Percentiles rank a stretch among this genome's conserved stretches.
phyloP scores from a whole-genome alignment of 2,888 invertebrate genomes.

The Celastrina argiolus region DNA sequence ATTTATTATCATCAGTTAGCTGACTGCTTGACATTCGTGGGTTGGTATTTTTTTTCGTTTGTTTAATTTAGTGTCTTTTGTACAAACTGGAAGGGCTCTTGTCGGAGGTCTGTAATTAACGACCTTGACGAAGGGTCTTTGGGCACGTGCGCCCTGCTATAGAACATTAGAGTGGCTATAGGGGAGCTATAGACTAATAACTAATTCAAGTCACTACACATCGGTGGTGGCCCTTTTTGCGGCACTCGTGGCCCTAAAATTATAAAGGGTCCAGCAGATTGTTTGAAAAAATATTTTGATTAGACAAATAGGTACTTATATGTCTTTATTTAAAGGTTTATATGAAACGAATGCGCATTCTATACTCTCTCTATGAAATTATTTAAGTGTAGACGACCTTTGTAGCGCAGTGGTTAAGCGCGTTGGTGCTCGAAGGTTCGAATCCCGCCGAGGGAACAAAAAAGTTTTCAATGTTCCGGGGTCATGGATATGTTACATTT shows the following conservation, averaged over 20 bases:
- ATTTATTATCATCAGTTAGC: no score
- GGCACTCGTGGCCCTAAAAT: slow-evolving; percentile 49
- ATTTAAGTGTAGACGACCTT: no score
- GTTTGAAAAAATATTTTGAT: slow-evolving; percentile 56
- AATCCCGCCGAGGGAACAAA: no score
- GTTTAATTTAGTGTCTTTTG: slow-evolving; percentile 1
- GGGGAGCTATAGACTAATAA: slow-evolving; percentile 73
- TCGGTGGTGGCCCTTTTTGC: slow-evolving; percentile 66
- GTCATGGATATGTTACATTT: no score
- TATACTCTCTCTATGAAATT: no score
- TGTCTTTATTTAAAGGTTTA: no score
- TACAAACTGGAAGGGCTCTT: neutral
- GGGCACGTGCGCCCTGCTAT: slow-evolving; percentile 70
- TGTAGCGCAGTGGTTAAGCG: no score
- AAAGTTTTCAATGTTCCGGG: no score
- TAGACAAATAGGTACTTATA: slow-evolving; percentile 32
- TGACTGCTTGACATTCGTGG: no score
- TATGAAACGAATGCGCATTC: no score
- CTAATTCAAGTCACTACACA: slow-evolving; percentile 74
- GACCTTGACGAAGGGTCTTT: slow-evolving; percentile 68
- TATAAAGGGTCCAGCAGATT: slow-evolving; percentile 49
- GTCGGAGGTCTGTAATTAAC: slow-evolving; percentile 55
- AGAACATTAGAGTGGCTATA: slow-evolving; percentile 73
- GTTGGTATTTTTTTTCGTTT: no score
- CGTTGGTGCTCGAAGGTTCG: no score